Percentiles rank a stretch among this genome's conserved stretches.
These are phyloP conservation scores for Anodontia alba DNA, from an alignment of 2,888 invertebrate genomes.

Conservation along the genomic window DNA sequence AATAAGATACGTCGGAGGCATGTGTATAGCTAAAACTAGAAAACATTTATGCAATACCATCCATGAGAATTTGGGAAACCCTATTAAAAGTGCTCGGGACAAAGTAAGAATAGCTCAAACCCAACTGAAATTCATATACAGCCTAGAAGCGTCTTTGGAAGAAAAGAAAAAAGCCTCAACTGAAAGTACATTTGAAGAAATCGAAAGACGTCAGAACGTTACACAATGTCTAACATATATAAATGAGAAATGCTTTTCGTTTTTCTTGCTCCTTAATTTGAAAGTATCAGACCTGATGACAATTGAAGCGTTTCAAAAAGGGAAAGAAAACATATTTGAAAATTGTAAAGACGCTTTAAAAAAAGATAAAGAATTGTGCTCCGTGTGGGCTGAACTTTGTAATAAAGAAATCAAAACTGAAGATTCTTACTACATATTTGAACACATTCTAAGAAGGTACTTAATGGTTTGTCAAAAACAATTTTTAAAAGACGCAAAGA, in stretches of 20 bases:
- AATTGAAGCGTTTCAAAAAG: constrained; percentile 1
- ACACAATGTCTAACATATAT: constrained; percentile 37
- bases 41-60: constrained; percentile 15
- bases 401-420: not conserved
- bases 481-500: constrained; percentile 42
- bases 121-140: not conserved
- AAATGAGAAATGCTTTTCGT: constrained; percentile 31
- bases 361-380: not conserved
- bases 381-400: not conserved
- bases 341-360: not conserved
- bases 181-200: constrained; percentile 39
- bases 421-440: not conserved
- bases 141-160: not conserved
- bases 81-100: not conserved
- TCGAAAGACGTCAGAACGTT: constrained; percentile 36
- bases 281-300: constrained; percentile 13
- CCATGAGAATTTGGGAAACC: constrained; percentile 15
- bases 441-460: not conserved
- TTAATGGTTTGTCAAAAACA: constrained; percentile 48
- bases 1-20: constrained; percentile 40
- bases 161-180: not conserved
- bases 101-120: not conserved
- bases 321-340: constrained; percentile 34
- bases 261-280: constrained; percentile 10
- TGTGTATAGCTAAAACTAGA: constrained; percentile 41